Evolutionary conservation across 2,113 vertebrate genomes (phyloP), one percentile per base, ranked within the genome.

Genomic region (Dromas ardeola): DNA sequence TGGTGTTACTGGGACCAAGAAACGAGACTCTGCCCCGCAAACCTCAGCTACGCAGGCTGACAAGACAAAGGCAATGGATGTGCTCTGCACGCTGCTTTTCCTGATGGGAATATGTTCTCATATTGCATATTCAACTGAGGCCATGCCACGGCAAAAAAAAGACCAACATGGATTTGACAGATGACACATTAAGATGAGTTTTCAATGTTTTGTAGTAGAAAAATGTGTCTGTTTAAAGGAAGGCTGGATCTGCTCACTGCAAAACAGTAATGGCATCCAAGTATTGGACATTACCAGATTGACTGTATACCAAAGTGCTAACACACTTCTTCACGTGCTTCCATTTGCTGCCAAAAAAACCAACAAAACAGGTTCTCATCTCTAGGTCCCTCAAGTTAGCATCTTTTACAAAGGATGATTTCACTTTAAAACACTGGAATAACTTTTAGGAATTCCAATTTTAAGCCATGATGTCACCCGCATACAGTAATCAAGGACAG

Each of bases 401-500:
- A 73, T 53, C 26, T 80, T 94, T 78, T 50, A 52, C 58, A 76
- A 90, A 43, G 43, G 65, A 56, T 23, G 34, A 88, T 52, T 94
- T 58, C 20, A 63, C 30, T 88, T 82, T 59, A 83, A 93, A 95
- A 87, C 55, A 74, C 78, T 65, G 58, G 40, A 80, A 88, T 91
- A 85, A 84, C 92, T 94, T 96, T 95, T 82, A 94, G 81, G 55
- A 67, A 49, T 42, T 79, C 81, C 78, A 78, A n/a, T 86, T 94
- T 97, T 80, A 96, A 85, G 69, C 32, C 38, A 42, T 81, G 85
- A 94, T 80, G 61, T 87, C 77, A 95, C 45, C 91, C 82, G 88
- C 77, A 93, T 56, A 49, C 61, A 63, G 70, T 63, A 78, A 81
- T 73, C 91, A 95, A 88, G 55, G 91, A 91, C 74, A 93, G 95